Percentiles rank a stretch among this genome's conserved stretches.
phyloP scores from a whole-genome alignment of 2,113 vertebrate species.

The Erpornis zantholeuca region DNA sequence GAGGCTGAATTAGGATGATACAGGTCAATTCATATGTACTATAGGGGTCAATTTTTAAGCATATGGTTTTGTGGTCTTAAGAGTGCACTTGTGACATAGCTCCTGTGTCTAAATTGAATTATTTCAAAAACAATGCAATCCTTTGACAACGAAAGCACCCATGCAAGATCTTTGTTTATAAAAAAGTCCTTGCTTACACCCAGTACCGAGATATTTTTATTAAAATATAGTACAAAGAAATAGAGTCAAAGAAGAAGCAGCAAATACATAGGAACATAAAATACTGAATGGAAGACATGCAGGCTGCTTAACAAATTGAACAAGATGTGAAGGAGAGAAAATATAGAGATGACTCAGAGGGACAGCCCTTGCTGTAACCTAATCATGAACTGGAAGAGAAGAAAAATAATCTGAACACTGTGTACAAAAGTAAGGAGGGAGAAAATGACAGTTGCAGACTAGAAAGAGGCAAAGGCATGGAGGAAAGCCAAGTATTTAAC shows the following conservation, averaged over 20 bases:
- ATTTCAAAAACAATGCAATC: background rate
- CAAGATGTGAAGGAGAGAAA: slow-evolving; percentile 42
- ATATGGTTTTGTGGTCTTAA: background rate
- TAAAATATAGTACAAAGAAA: slow-evolving; percentile 7
- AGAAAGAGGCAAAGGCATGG: slow-evolving; percentile 62
- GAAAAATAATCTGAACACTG: slow-evolving; percentile 63
- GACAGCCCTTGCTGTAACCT: slow-evolving; percentile 62
- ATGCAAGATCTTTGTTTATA: background rate
- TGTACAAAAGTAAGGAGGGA: slow-evolving; percentile 41
- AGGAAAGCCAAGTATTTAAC: slow-evolving; percentile 75
- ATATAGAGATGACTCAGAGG: slow-evolving; percentile 69
- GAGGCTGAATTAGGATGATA: background rate
- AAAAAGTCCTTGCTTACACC: background rate
- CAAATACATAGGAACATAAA: slow-evolving; percentile 33
- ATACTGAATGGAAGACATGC: slow-evolving; percentile 23
- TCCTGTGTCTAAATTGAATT: background rate
- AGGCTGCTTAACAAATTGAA: slow-evolving; percentile 59
- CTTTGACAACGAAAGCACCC: background rate
- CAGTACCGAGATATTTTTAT: background rate
- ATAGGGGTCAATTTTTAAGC: background rate
- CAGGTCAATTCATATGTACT: background rate
- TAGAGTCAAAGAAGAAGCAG: slow-evolving; percentile 37
- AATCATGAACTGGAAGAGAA: slow-evolving; percentile 68
- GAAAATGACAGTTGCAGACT: slow-evolving; percentile 37
- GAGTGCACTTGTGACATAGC: background rate